Conservation (phyloP, 2,113 vertebrate species). For the Rousettus leschenaultii region DNA sequence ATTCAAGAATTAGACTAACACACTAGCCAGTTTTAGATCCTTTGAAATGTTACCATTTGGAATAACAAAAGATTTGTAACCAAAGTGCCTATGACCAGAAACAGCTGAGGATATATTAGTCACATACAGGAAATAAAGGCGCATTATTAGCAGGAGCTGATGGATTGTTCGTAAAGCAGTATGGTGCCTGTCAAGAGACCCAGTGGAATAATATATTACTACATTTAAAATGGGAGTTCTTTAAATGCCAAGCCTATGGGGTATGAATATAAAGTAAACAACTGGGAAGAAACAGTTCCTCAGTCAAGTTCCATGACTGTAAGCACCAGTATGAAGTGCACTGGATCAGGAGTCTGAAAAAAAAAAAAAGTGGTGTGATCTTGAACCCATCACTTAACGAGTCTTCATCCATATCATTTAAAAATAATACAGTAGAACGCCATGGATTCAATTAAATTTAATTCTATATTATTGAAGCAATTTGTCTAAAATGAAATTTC, state of each 20-base stretch:
- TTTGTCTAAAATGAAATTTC: conserved; percentile 3
- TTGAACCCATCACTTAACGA: background rate
- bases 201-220: background rate
- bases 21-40: background rate
- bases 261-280: background rate
- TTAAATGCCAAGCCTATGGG: background rate
- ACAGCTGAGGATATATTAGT: background rate
- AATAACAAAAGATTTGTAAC: background rate
- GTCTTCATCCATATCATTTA: background rate
- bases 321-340: background rate
- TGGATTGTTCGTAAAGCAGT: background rate
- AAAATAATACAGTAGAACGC: background rate
- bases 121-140: background rate
- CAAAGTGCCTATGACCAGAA: background rate
- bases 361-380: background rate
- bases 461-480: background rate
- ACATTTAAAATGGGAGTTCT: background rate
- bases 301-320: background rate
- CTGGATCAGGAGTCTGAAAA: background rate
- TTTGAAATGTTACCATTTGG: background rate
- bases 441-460: background rate
- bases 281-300: background rate
- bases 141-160: background rate
- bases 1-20: background rate
- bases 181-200: background rate